A percentile compares a stretch with the other conserved stretches of the same genome.
phyloP scores from a whole-genome alignment of 2,888 invertebrate genomes.

The Nymphalis c-album region DNA sequence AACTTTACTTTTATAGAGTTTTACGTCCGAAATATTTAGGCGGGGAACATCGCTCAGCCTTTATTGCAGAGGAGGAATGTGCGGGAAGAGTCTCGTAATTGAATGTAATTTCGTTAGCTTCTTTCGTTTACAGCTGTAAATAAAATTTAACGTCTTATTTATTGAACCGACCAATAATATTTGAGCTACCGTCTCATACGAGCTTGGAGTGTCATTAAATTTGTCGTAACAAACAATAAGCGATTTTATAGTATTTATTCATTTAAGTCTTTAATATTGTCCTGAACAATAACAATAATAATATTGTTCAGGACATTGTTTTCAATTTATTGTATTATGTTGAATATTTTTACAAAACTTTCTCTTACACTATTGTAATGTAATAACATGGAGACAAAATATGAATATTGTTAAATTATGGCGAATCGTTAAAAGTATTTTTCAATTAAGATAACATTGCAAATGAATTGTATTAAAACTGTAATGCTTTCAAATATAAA shows the following conservation, averaged over 20 bases:
- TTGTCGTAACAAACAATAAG: conserved; percentile 50
- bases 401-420: background rate
- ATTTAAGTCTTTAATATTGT: background rate
- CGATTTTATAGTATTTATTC: background rate
- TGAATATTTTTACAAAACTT: too few relatives aligned
- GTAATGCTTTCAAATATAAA: background rate
- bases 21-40: conserved; percentile 81
- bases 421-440: background rate
- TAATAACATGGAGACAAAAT: background rate
- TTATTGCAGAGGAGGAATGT: conserved; percentile 74
- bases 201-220: conserved; percentile 48
- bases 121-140: conserved; percentile 78
- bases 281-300: too few relatives aligned
- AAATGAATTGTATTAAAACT: background rate
- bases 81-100: conserved; percentile 71
- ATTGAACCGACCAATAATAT: conserved; percentile 75
- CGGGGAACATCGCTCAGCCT: conserved; percentile 66
- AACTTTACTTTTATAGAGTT: conserved; percentile 79
- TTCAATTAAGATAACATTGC: background rate
- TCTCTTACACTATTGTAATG: too few relatives aligned
- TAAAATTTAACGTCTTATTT: conserved; percentile 80
- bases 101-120: conserved; percentile 80
- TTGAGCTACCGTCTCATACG: conserved; percentile 51
- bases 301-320: too few relatives aligned
- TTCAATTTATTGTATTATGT: too few relatives aligned